Evolutionary conservation across 2,113 vertebrate species (phyloP).

Genomic region (Puntigrus tetrazona): DNA sequence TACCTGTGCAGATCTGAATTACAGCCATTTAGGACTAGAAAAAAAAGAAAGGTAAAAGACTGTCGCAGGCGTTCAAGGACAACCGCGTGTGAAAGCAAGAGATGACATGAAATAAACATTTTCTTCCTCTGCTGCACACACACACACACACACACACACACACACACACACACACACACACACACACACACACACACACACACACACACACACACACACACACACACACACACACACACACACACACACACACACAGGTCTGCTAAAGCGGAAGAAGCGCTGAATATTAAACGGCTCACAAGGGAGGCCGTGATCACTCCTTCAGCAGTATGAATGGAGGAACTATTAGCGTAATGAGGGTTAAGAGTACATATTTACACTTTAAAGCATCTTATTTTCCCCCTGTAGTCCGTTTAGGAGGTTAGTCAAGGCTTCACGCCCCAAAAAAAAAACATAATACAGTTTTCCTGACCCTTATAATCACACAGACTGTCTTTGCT

Average conservation of each 20-base stretch:
- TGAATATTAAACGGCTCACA: slow-evolving; percentile 16
- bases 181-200: not conserved
- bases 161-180: not conserved
- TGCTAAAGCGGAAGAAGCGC: not conserved
- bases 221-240: not conserved
- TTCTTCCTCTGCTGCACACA: not conserved
- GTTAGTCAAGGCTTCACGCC: not conserved
- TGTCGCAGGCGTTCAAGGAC: slow-evolving; percentile 1
- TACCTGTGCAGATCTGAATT: slow-evolving; percentile 20
- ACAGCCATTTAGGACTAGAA: not conserved
- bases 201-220: not conserved
- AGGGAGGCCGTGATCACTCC: slow-evolving; percentile 22
- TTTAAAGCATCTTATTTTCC: slow-evolving; percentile 7
- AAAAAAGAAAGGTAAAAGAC: not conserved
- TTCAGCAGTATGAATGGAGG: not conserved
- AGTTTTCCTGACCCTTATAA: not conserved
- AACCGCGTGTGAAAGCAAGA: slow-evolving; percentile 1
- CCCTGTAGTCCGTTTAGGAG: not conserved
- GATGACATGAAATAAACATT: slow-evolving; percentile 21
- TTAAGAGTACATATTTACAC: slow-evolving; percentile 24
- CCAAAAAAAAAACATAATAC: not conserved
- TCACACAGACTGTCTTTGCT: not conserved
- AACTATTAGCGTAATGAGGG: slow-evolving; percentile 30
- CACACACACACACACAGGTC: not conserved
- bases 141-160: not conserved